Base-by-base conservation (phyloP, 2,888 invertebrate genomes). In the Tridacna crocea region DNA sequence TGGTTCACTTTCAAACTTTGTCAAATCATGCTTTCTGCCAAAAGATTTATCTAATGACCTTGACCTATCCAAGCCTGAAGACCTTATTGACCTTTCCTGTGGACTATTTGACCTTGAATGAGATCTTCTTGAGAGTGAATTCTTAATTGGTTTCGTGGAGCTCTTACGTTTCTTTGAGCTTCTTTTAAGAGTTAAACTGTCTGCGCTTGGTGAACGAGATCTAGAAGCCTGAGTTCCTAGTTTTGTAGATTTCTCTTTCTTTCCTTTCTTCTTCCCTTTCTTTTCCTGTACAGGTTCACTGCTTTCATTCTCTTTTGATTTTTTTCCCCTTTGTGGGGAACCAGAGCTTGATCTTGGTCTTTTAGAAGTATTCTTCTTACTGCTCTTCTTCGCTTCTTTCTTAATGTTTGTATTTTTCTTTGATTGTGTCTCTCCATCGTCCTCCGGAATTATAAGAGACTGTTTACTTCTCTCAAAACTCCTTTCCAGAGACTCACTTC, bases 1-100 rank as follows among this genome's bases (percentile, higher is more conserved):
- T 61, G 88, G 87, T 51, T 89, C 88, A 83, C 88, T 88, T 65
- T 88, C 87, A 79, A 88, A 89, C 27, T 84, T 80, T 0, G 83
- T 72, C 87, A 88, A 80, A 70, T 88, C 85, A 58, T 89, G 88
- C 47, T 77, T 82, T 36, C 79, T 60, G 17, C 77, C 80, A 12
- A 83, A 55, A 24, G 75, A 75, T 55, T 63, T 68, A 48, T 81
- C 84, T 24, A 72, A 55, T 55, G 81, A 81, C 61, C 79, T 81
- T 61, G 78, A 80, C 51, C 78, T 78, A 55, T 73, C 72, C 8
- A 65, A 55, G 24, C 24, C 66, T 15, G 58, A 22, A 55, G 70
- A 75, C 48, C 75, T 70, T 24, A 46, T 11, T 51, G 63, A 82
- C 68, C 73, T 72, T 46, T 75, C 60, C 19, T 22, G 27, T 47